Conservation (phyloP, 2,797 vertebrate species). For the Sebastes itinus region DNA sequence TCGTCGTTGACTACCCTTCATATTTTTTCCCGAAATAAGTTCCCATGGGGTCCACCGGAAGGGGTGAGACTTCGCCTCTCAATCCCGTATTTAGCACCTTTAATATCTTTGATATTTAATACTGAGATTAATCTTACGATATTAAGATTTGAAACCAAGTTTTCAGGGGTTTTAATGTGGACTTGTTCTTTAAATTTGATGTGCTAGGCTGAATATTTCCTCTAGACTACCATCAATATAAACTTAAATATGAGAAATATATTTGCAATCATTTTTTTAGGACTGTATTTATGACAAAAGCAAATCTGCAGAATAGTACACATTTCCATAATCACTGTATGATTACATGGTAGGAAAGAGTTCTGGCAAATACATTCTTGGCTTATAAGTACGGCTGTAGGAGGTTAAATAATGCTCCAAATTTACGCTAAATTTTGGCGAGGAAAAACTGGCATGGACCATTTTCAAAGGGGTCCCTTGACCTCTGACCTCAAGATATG, state of each 20-base stretch:
- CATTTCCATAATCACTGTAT: background rate
- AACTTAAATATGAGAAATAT: background rate
- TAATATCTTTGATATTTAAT: background rate
- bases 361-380: background rate
- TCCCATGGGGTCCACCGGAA: too few relatives aligned
- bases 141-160: background rate
- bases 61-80: too few relatives aligned
- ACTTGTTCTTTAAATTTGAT: background rate
- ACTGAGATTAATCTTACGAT: background rate
- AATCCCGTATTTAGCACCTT: too few relatives aligned
- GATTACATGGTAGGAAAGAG: background rate
- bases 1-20: too few relatives aligned
- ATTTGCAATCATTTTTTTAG: background rate
- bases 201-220: background rate
- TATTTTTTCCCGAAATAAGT: too few relatives aligned
- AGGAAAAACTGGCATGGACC: too few relatives aligned
- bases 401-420: background rate
- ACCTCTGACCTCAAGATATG: too few relatives aligned
- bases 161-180: background rate
- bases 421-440: fast-evolving
- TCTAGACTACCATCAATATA: background rate
- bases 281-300: background rate
- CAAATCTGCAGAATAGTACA: background rate
- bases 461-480: too few relatives aligned
- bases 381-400: background rate